These are phyloP conservation scores for Papilio polytes DNA, from an alignment of 1,140 invertebrate genomes.

Conservation along the genomic window DNA sequence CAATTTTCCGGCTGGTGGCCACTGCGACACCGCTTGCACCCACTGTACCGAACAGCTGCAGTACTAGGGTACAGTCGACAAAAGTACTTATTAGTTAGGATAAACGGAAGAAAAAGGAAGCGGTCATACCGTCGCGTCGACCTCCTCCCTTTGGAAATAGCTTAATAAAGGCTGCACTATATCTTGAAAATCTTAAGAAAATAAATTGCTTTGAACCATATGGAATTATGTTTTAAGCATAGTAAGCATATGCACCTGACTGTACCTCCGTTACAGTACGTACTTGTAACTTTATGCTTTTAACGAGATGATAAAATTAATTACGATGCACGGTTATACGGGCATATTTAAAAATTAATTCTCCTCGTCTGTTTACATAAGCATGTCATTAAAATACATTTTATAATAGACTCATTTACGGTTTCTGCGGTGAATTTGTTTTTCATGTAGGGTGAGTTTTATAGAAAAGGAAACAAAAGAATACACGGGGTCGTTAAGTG, in stretches of 20 bases:
- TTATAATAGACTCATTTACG: background rate
- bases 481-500: background rate
- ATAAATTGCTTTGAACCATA: background rate
- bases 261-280: background rate
- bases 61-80: background rate
- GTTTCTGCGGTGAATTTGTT: background rate
- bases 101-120: no score
- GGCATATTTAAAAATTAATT: constrained; percentile 12
- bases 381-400: constrained; percentile 1
- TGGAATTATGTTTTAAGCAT: background rate
- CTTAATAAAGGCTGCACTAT: no score
- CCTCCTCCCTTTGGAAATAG: background rate
- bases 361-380: background rate
- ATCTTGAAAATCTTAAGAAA: no score
- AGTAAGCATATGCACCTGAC: background rate
- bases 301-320: constrained; percentile 22
- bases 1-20: constrained; percentile 57
- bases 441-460: background rate
- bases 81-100: background rate
- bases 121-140: background rate
- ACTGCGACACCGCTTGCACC: constrained; percentile 32
- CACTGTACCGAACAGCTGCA: background rate
- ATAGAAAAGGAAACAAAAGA: background rate
- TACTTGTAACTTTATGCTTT: background rate
- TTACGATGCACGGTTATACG: background rate